Conservation (phyloP, 2,113 vertebrate genomes). For the Nothobranchius kuhntae region DNA sequence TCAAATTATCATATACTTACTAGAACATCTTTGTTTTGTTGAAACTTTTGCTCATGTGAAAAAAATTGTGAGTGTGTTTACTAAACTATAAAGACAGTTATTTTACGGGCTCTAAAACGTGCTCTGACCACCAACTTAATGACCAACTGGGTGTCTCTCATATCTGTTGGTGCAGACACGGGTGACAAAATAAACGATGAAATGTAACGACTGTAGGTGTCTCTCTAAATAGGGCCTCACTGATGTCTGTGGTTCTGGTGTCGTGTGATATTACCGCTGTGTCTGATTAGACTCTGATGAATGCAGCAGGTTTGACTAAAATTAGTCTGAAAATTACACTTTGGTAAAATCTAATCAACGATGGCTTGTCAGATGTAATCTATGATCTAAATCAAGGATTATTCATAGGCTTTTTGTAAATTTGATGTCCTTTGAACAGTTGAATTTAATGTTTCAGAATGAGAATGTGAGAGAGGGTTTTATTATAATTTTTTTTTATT, state of each 20-base stretch:
- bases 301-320: conserved; percentile 3
- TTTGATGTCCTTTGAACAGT: no score
- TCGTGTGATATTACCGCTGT: conserved; percentile 36
- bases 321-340: conserved; percentile 25
- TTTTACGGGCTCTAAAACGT: neutral
- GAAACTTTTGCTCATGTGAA: no score
- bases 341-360: conserved; percentile 13
- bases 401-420: no score
- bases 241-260: conserved; percentile 16
- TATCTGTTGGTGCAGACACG: neutral
- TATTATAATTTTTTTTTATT: no score
- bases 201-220: conserved; percentile 4
- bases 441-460: no score
- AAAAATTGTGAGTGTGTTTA: no score
- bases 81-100: no score
- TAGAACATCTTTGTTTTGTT: no score
- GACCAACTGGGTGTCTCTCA: conserved; percentile 3
- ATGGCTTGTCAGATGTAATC: neutral
- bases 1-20: no score
- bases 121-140: neutral
- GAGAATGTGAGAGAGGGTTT: no score
- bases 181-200: conserved; percentile 12
- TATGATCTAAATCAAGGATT: no score
- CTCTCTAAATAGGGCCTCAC: conserved; percentile 7
- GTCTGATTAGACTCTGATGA: conserved; percentile 34